These are phyloP conservation scores for Synanthedon andrenaeformis DNA, from an alignment of 2,888 invertebrate genomes.

Conservation along the genomic window DNA sequence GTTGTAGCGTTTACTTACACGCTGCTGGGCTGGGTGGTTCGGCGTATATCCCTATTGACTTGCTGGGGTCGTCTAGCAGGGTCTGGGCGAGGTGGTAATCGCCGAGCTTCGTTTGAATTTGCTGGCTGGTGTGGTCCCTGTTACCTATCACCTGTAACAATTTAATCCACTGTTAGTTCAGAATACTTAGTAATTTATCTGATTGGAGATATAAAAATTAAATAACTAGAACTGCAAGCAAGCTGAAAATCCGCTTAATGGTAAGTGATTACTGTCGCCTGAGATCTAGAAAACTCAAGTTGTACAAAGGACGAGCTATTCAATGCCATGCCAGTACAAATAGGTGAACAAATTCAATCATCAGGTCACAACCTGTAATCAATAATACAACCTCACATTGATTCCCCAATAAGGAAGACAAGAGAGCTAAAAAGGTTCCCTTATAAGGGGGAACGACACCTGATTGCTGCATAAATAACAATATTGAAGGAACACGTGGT, in stretches of 20 bases:
- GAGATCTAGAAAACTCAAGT: no score
- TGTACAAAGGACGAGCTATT: no score
- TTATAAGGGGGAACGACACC: not conserved
- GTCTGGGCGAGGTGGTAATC: conserved; percentile 77
- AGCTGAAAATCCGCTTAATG: no score
- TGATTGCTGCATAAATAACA: not conserved
- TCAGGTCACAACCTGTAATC: no score
- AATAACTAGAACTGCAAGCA: not conserved
- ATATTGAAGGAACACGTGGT: not conserved
- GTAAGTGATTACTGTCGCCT: no score
- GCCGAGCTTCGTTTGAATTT: conserved; percentile 79
- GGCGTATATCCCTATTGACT: conserved; percentile 78
- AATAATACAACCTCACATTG: no score
- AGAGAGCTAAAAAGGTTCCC: not conserved
- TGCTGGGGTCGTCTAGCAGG: conserved; percentile 74
- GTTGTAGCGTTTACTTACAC: conserved; percentile 40
- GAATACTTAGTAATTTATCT: no score
- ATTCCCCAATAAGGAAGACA: no score
- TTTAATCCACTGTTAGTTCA: not conserved
- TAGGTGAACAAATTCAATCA: no score
- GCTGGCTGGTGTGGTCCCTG: conserved; percentile 74
- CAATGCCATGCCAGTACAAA: no score
- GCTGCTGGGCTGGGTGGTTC: conserved; percentile 76
- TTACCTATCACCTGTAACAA: conserved; percentile 73
- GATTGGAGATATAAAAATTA: not conserved